Base-by-base conservation (phyloP, 2,888 invertebrate genomes). In the Orthonychiurus folsomi region DNA sequence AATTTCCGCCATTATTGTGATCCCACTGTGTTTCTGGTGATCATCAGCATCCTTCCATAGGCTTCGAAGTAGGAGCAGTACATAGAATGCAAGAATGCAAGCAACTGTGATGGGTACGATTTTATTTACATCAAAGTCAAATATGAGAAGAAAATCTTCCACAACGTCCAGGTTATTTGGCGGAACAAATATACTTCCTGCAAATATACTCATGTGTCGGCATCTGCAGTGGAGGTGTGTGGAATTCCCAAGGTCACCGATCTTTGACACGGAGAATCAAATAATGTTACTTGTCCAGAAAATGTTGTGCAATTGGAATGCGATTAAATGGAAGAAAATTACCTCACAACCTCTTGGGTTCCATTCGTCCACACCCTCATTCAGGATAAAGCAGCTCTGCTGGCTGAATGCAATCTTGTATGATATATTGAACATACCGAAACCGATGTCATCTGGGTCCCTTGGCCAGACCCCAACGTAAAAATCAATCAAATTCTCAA, bases 1-100 rank as follows among this genome's bases (percentile, higher is more conserved):
- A 9, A 70, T 58, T 52, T 70, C 70, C 0, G 64, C 57, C 66
- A 68, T 68, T 2, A 70, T 62, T 2, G 67, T 68, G 3, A 71
- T 60, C 20, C 69, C 69, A 3, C 66, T 28, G 50, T 63, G 53
- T 20, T 63, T 28, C 5, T 52, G 21, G 2, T 20, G 20, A 50
- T 68, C 66, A 15, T 61, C 56, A 1, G 21, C 15, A 23, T 72
- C 70, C 56, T 60, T 62, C 20, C 47, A 53, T 2, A 24, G 53
- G 27, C 67, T 68, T 24, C 64, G 27, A 1, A 59, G 18, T 27
- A 69, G 25, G 2, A 59, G 56, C 15, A 68, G 28, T 1, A 67
- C 20, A 47, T 69, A 73, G 2, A 69, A 0, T 0, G 20, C 24
- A 1, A 71, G 50, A 21, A 70, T 26, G 1, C 48, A 54, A 1